phyloP scores from a whole-genome alignment of 2,797 vertebrate genomes.

The Mus spretus region DNA sequence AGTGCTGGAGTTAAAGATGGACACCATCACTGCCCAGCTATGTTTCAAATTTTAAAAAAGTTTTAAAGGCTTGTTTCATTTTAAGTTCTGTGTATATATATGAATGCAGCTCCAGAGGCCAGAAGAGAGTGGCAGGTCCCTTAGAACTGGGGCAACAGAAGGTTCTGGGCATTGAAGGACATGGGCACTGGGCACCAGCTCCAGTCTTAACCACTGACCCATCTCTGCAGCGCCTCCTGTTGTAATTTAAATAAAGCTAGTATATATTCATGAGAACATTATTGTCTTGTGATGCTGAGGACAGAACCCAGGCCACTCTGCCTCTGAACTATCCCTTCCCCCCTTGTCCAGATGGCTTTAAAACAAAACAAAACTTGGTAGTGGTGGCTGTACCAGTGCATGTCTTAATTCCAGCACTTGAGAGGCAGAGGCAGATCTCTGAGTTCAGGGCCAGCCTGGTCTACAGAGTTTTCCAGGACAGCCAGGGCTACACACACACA shows the following conservation, averaged over 20 bases:
- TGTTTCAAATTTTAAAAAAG: not conserved
- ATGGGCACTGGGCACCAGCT: not conserved
- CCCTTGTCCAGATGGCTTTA: not conserved
- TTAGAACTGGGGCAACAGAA: not conserved
- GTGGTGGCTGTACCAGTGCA: not conserved
- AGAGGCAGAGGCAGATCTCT: not conserved
- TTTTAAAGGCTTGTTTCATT: not conserved
- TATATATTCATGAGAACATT: not conserved
- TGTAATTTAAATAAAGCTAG: not conserved
- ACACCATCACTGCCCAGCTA: not conserved
- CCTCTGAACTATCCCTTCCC: not conserved
- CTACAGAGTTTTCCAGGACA: not conserved
- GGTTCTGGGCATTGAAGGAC: not conserved
- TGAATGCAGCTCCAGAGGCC: not conserved
- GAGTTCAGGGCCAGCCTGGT: not conserved
- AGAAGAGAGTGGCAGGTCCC: not conserved
- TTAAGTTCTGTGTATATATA: not conserved
- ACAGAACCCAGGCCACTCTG: not conserved
- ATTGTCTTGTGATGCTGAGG: not conserved
- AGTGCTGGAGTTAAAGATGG: not conserved
- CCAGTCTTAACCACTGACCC: not conserved
- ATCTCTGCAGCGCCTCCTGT: not conserved
- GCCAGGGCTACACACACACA: not conserved
- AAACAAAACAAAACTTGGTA: not conserved
- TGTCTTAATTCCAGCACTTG: not conserved